Evolutionary conservation across 2,113 vertebrate genomes (phyloP).

Genomic region (Muscicapa adusta): DNA sequence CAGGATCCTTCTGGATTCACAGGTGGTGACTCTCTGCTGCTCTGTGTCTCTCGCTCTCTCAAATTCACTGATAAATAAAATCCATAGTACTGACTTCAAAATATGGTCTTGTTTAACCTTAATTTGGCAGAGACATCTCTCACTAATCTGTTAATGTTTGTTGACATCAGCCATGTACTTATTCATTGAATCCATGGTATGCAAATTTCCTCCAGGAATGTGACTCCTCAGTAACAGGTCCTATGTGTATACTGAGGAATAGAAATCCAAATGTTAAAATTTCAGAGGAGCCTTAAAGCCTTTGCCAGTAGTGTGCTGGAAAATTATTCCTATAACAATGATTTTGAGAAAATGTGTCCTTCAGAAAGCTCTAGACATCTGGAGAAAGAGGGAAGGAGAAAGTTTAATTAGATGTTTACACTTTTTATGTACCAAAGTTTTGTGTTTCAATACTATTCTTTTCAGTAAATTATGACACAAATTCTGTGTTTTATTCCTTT

Average conservation of each 20-base stretch:
- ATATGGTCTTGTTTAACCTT: not conserved
- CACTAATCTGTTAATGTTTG: not conserved
- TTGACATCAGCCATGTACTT: not conserved
- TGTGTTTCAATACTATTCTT: not conserved
- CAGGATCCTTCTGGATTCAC: not conserved
- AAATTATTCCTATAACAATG: not conserved
- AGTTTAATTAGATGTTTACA: not conserved
- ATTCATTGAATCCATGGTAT: not conserved
- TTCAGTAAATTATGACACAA: not conserved
- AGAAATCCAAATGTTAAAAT: not conserved
- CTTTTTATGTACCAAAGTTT: not conserved
- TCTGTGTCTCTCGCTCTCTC: not conserved
- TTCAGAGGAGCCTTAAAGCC: not conserved
- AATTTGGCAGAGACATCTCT: not conserved
- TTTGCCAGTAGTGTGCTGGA: not conserved
- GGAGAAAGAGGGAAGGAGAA: not conserved
- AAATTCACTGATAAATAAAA: not conserved
- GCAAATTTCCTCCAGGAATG: not conserved
- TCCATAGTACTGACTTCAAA: not conserved
- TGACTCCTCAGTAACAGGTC: not conserved
- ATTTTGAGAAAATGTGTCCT: not conserved
- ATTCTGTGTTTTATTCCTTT: not conserved
- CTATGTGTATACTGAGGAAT: not conserved
- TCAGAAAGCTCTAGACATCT: not conserved
- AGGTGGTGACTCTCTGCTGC: not conserved